These are phyloP conservation scores for Nestor notabilis DNA, from an alignment of 2,113 vertebrate genomes.

Conservation along the genomic window DNA sequence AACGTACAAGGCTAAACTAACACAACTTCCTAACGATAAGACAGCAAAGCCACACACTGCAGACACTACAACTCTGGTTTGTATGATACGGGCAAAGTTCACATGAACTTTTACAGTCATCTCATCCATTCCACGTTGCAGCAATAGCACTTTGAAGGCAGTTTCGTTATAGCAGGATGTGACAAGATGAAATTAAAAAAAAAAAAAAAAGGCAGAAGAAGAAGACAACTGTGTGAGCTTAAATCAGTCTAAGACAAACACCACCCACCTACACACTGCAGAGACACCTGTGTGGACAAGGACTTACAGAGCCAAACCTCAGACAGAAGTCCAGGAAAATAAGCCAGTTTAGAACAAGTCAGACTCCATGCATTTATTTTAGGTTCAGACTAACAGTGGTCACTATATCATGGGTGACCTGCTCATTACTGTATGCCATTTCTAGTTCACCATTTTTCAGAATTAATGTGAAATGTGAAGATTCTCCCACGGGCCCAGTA, in stretches of 20 bases:
- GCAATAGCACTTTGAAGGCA: neutral
- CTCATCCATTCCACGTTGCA: neutral
- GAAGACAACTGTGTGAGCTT: neutral
- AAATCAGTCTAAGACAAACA: neutral
- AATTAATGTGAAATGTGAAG: neutral
- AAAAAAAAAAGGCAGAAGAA: neutral
- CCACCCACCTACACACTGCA: neutral
- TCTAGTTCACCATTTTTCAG: neutral
- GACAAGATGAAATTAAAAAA: neutral
- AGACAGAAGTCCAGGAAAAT: neutral
- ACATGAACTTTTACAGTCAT: neutral
- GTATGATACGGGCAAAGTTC: neutral
- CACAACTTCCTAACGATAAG: fast-evolving
- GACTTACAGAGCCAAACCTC: neutral
- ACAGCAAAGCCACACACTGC: neutral
- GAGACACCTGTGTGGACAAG: neutral
- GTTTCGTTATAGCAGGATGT: neutral
- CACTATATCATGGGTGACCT: neutral
- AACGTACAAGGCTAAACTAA: neutral
- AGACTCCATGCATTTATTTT: neutral
- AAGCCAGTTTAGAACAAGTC: neutral
- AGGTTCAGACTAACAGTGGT: neutral
- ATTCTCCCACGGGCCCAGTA: conserved; percentile 22
- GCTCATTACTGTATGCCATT: neutral
- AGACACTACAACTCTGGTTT: neutral